Conservation (phyloP, 2,113 vertebrate species). For the Periophthalmodon schlosseri region DNA sequence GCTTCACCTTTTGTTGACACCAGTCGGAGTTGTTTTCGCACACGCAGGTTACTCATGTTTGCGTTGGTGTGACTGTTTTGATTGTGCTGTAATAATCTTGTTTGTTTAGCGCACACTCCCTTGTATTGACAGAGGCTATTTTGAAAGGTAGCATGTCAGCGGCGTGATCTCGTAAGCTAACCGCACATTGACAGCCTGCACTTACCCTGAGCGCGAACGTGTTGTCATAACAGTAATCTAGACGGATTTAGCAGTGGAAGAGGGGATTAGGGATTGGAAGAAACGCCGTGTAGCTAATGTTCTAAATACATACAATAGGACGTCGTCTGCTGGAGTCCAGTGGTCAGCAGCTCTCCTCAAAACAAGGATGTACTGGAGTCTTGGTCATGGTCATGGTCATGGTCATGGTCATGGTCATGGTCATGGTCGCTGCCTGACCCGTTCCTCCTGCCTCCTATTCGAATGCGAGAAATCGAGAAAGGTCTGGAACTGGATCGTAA, state of each 20-base stretch:
- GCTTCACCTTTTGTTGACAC: constrained; percentile 31
- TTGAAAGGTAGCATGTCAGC: constrained; percentile 68
- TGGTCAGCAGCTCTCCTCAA: too few species aligned
- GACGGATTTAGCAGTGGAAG: constrained; percentile 17
- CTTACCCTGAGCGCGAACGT: constrained; percentile 69
- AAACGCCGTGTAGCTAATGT: not conserved
- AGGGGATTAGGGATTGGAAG: not conserved
- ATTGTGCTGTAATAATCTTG: constrained; percentile 67
- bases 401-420: too few species aligned
- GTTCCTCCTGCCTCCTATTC: too few species aligned
- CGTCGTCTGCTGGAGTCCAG: not conserved
- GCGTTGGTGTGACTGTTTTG: constrained; percentile 47
- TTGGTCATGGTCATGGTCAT: too few species aligned
- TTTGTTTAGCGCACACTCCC: constrained; percentile 66
- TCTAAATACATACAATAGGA: not conserved
- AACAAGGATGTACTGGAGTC: not conserved
- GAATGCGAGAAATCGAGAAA: too few species aligned
- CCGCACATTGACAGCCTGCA: constrained; percentile 82
- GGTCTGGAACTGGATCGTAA: too few species aligned
- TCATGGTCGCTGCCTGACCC: too few species aligned
- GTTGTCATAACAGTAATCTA: constrained; percentile 33
- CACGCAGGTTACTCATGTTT: constrained; percentile 37
- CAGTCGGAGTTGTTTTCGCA: constrained; percentile 5
- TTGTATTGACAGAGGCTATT: constrained; percentile 62
- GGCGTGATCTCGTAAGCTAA: constrained; percentile 80